Evolutionary conservation across 2,113 vertebrate species (phyloP).

Genomic region (Aphyosemion australe): DNA sequence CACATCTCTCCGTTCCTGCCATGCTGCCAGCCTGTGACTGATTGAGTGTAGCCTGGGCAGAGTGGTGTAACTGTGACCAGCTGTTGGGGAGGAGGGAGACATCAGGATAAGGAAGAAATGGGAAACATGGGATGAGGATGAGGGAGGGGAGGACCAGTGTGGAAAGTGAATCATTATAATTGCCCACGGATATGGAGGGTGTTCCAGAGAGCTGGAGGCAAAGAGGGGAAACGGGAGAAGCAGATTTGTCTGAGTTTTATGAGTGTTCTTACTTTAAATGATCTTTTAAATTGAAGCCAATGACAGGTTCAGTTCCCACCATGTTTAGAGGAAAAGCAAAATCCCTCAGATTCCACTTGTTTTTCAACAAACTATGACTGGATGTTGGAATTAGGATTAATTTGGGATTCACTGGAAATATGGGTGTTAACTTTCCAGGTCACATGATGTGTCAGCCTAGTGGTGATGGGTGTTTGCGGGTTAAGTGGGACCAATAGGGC

Average conservation of each 20-base stretch:
- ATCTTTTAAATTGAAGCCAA: constrained; percentile 21
- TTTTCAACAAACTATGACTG: constrained; percentile 31
- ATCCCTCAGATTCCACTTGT: constrained; percentile 7
- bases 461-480: not conserved
- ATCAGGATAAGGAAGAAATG: constrained; percentile 9
- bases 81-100: constrained; percentile 46
- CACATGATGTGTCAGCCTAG: constrained; percentile 36
- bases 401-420: constrained; percentile 41
- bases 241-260: too few species aligned
- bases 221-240: constrained; percentile 23
- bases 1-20: constrained; percentile 19
- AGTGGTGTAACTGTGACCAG: constrained; percentile 55
- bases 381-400: constrained; percentile 60
- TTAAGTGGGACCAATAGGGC: constrained; percentile 38
- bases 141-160: constrained; percentile 22
- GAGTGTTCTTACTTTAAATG: too few species aligned
- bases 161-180: constrained; percentile 43
- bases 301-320: constrained; percentile 26
- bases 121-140: constrained; percentile 12
- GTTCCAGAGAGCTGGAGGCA: constrained; percentile 20
- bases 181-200: constrained; percentile 26
- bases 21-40: constrained; percentile 51
- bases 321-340: constrained; percentile 18
- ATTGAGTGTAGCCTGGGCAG: constrained; percentile 52
- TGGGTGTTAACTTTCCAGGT: constrained; percentile 54